Evolutionary conservation across 2,888 invertebrate genomes (phyloP), one percentile per base, ranked within the genome.

Genomic region (Strigamia crassipes): DNA sequence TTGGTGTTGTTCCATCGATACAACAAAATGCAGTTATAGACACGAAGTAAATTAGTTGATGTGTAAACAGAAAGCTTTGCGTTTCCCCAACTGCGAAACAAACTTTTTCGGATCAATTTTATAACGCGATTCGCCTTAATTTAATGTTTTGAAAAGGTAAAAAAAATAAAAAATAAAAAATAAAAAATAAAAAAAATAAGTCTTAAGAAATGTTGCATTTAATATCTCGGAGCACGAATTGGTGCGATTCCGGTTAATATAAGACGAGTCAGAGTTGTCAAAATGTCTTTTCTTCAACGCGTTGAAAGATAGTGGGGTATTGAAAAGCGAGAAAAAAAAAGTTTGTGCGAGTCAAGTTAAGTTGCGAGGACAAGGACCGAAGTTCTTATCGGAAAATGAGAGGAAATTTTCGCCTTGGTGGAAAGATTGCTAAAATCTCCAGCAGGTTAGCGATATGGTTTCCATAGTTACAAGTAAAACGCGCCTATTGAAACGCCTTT

Each of bases 231-330:
- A 66, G 9, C 61, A 66, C 61, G 61, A 61, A 61, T 61, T 61
- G 61, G 61, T 21, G 61, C 18, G 18, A 15, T 66, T 66, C 61
- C 61, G 61, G 61, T 66, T 66, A n/a, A 23, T 66, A 66, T 66
- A 66, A 66, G 61, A 21, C 61, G 61, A 21, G 21, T 23, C 21
- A 66, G 21, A 66, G n/a, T 66, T 66, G 61, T 66, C 61, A 66
- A 66, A 66, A 66, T 66, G 61, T 66, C 61, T 66, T 66, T 66
- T 66, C 61, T 66, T 66, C 61, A 23, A 23, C 21, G 18, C 61
- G 18, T 66, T 66, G 1, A 21, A 15, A 21, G 61, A 23, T 21
- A 23, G 61, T 66, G 61, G 18, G 18, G 23, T 66, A n/a, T 46
- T 46, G 46, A 66, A 66, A n/a, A 23, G 12, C 8, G 21, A 66